Percentiles rank a stretch among this genome's conserved stretches.
phyloP scores from a whole-genome alignment of 2,888 invertebrate genomes.

The Idaea straminata region DNA sequence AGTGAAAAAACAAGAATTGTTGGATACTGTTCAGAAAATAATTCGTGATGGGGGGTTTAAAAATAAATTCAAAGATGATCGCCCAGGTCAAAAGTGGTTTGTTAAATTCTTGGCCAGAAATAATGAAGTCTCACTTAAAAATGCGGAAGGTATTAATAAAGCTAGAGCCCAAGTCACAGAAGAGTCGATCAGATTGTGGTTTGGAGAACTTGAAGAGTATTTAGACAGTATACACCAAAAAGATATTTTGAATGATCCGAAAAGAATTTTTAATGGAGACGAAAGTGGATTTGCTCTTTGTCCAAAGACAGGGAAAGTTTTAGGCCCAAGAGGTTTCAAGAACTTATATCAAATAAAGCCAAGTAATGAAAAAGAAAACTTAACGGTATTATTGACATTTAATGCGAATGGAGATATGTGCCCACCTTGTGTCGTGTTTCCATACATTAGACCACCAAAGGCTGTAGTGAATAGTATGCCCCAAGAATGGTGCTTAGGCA shows the following conservation, averaged over 20 bases:
- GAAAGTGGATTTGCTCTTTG: conserved; percentile 32
- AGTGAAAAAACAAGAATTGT: conserved; percentile 3
- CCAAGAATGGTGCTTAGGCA: conserved; percentile 19
- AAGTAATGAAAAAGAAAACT: conserved; percentile 31
- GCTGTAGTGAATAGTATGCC: too few species aligned
- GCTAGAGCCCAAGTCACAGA: conserved; percentile 11
- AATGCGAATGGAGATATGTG: conserved; percentile 27
- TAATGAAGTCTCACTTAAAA: conserved; percentile 5
- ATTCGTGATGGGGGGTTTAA: not conserved
- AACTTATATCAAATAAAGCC: conserved; percentile 29
- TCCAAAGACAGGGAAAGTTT: conserved; percentile 32
- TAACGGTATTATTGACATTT: conserved; percentile 32
- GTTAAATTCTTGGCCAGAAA: conserved; percentile 8
- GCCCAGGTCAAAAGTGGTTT: conserved; percentile 8
- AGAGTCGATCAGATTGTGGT: conserved; percentile 14
- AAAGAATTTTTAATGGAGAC: conserved; percentile 26
- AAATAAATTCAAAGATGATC: conserved; percentile 10
- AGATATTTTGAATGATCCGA: conserved; percentile 17
- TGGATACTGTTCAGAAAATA: conserved; percentile 8
- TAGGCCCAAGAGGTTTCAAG: conserved; percentile 33
- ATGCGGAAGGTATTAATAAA: conserved; percentile 8
- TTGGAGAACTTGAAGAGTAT: conserved; percentile 14
- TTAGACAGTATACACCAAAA: conserved; percentile 10
- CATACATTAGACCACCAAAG: too few species aligned
- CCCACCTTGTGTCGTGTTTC: conserved; percentile 33